These are phyloP conservation scores for Oryctolagus cuniculus DNA, from an alignment of 2,113 vertebrate species.

Conservation along the genomic window mOryCun1.1 NC_091433.1:142361001-142361500, in stretches of 20 bases:
- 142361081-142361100: conserved; percentile 60
- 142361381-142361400: conserved; percentile 81
- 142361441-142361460: conserved; percentile 78
- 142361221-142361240: conserved; percentile 71
- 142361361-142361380: conserved; percentile 85
- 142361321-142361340: conserved; percentile 76
- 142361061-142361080: conserved; percentile 19
- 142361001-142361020: conserved; percentile 59
- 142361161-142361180: conserved; percentile 54
- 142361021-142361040: conserved; percentile 60
- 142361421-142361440: conserved; percentile 82
- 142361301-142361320: conserved; percentile 77
- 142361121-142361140: conserved; percentile 31
- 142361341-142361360: conserved; percentile 66
- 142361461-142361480: conserved; percentile 81
- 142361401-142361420: conserved; percentile 80
- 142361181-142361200: conserved; percentile 70
- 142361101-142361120: conserved; percentile 57
- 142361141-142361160: conserved; percentile 28
- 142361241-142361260: conserved; percentile 34
- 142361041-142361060: conserved; percentile 39
- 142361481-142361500: conserved; percentile 70
- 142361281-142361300: conserved; percentile 66
- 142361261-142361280: conserved; percentile 56
- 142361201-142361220: conserved; percentile 57